Percentiles rank a stretch among this genome's conserved stretches.
Conservation (phyloP, 1,140 invertebrate genomes). For the Rhyacophila brunnea region DNA sequence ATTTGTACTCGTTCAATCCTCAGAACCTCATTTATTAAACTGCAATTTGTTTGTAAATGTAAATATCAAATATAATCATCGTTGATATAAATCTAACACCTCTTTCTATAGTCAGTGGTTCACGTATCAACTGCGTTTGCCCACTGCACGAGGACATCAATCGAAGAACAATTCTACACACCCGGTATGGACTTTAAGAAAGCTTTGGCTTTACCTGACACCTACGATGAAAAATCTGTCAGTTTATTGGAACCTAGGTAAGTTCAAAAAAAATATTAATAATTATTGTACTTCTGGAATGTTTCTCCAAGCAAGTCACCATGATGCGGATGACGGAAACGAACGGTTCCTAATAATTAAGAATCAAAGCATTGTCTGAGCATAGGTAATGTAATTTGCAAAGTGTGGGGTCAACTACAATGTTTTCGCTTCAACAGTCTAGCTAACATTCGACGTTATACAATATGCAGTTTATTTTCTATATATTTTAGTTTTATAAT, state of each 20-base stretch:
- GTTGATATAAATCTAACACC: too few species aligned
- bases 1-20: background rate
- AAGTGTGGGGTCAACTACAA: background rate
- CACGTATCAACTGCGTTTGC: conserved; percentile 63
- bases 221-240: background rate
- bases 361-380: background rate
- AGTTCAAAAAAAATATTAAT: background rate
- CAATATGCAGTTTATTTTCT: background rate
- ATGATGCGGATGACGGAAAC: too few species aligned
- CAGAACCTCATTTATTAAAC: too few species aligned
- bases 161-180: conserved; percentile 51
- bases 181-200: background rate
- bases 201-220: background rate
- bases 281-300: background rate
- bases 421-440: background rate
- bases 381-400: background rate
- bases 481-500: background rate
- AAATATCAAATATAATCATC: too few species aligned
- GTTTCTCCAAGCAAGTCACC: too few species aligned
- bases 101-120: conserved; percentile 38
- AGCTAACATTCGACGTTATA: background rate
- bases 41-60: too few species aligned
- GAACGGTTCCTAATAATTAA: too few species aligned
- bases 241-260: conserved; percentile 1
- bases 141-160: conserved; percentile 50